Base-by-base conservation (phyloP, 2,113 vertebrate species). In the Glareola pratincola region DNA sequence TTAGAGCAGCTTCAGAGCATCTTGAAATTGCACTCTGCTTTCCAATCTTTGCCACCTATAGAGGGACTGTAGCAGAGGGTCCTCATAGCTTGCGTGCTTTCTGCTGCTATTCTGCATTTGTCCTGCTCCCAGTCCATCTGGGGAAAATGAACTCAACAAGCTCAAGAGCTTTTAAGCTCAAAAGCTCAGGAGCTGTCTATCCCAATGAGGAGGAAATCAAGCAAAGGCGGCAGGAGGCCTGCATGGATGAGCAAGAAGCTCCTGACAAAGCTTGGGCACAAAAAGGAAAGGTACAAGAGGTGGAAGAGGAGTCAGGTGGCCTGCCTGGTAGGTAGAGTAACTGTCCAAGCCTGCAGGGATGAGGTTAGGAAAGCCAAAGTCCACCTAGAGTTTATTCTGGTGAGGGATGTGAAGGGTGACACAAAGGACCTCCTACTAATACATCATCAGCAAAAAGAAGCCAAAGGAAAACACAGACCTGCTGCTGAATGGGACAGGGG, bases 1-100 rank as follows among this genome's bases (percentile, higher is more conserved):
- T 69, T 81, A 93, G 90, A 88, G 67, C 54, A 54, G 60, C 68
- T 84, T 96, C 86, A 92, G 93, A 92, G 76, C 26, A 27, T 69
- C 56, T 43, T 77, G 85, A 74, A 83, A 57, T 77, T 88, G 45
- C 54, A 50, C 41, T 34, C 20, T 67, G 76, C 73, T 86, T 91
- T 77, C 21, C 57, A 64, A 23, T 64, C 16, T 32, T 1, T 64
- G 24, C 30, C 57, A 59, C 51, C 15, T 5, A 3, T 4, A 87
- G 59, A 88, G 16, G 17, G 27, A 78, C 29, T 4, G 6, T 2
- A n/a, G 60, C 0, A 5, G 14, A 41, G 14, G 18, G 9, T 75
- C 29, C 53, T 60, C 18, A 30, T 0, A 67, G 41, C 15, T 30
- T 54, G 22, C 0, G 0, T 84, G 13, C 11, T 86, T 15, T 59